Conservation (phyloP, 1,140 invertebrate genomes). For the Brachionus calyciflorus region DNA sequence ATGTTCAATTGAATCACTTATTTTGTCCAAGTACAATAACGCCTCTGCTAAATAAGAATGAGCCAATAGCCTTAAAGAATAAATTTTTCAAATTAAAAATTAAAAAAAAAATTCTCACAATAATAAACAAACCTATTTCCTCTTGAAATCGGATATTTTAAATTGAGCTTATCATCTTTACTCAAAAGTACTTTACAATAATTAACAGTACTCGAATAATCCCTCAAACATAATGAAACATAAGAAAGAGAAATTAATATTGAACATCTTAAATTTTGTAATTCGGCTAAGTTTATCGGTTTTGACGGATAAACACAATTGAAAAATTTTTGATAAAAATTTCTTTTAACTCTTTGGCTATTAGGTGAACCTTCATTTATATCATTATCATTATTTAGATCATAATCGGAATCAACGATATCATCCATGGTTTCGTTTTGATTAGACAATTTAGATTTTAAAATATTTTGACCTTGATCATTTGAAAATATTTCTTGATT, state of each 20-base stretch:
- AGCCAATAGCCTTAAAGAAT: slow-evolving; percentile 70
- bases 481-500: slow-evolving; percentile 9
- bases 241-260: slow-evolving; percentile 77
- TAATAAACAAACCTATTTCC: slow-evolving; percentile 65
- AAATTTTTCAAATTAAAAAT: slow-evolving; percentile 29
- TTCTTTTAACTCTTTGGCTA: not conserved
- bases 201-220: slow-evolving; percentile 75
- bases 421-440: not conserved
- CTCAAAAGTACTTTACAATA: slow-evolving; percentile 70
- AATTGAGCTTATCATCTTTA: slow-evolving; percentile 62
- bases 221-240: slow-evolving; percentile 76
- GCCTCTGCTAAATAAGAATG: slow-evolving; percentile 86
- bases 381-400: slow-evolving; percentile 48
- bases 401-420: not conserved
- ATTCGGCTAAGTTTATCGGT: slow-evolving; percentile 55
- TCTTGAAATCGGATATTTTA: slow-evolving; percentile 12
- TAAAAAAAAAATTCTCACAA: slow-evolving; percentile 30
- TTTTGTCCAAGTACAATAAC: slow-evolving; percentile 76
- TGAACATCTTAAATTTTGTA: slow-evolving; percentile 64
- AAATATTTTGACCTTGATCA: not conserved
- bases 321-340: not conserved
- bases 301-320: slow-evolving; percentile 49
- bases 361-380: slow-evolving; percentile 55
- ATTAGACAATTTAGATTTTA: not conserved
- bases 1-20: slow-evolving; percentile 77